A percentile compares a stretch with the other conserved stretches of the same genome.
These are phyloP conservation scores for Naso thynnoides DNA, from an alignment of 2,797 vertebrate species.

Conservation along the genomic window DNA sequence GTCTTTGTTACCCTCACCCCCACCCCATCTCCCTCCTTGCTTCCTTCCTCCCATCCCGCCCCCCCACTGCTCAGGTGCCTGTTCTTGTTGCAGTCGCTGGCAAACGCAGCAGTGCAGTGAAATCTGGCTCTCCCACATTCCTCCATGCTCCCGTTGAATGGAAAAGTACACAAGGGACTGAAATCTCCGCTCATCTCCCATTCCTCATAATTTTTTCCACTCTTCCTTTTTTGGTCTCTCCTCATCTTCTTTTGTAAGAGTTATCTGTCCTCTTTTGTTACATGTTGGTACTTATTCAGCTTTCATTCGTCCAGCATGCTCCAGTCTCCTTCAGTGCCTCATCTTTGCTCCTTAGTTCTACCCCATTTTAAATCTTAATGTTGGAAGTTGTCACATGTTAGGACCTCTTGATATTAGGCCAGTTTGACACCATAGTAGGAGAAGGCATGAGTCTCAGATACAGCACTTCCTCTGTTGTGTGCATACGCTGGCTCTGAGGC, in stretches of 20 bases:
- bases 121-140: constrained; percentile 67
- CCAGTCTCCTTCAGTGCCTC: not conserved
- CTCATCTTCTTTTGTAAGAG: not conserved
- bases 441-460: constrained; percentile 39
- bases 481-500: constrained; percentile 37
- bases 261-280: not conserved
- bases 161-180: constrained; percentile 31
- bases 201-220: constrained; percentile 2
- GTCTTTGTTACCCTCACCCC: constrained; percentile 15
- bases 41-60: constrained; percentile 54
- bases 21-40: constrained; percentile 31
- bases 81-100: constrained; percentile 60
- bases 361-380: constrained; percentile 13
- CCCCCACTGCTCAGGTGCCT: constrained; percentile 69
- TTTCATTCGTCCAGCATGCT: not conserved
- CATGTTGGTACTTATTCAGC: no score
- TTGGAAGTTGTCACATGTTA: constrained; percentile 29
- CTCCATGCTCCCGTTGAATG: constrained; percentile 35
- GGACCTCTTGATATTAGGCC: constrained; percentile 29
- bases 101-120: constrained; percentile 33
- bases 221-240: not conserved
- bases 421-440: constrained; percentile 66
- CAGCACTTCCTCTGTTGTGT: constrained; percentile 56
- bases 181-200: constrained; percentile 12
- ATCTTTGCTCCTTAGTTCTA: not conserved